These are phyloP conservation scores for Limanda limanda DNA, from an alignment of 2,113 vertebrate species.

Conservation along the genomic window DNA sequence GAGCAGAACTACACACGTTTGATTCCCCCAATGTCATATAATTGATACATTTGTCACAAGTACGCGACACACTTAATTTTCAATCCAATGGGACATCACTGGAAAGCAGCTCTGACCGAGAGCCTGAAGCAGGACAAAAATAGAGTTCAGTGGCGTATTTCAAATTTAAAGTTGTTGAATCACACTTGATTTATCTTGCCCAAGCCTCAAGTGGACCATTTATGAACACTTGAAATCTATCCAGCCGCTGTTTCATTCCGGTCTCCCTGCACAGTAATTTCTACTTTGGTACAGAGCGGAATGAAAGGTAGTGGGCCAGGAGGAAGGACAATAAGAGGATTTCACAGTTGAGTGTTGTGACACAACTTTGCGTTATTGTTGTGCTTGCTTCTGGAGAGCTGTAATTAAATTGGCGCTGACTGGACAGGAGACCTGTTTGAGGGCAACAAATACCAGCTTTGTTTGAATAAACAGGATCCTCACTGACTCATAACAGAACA, in stretches of 20 bases:
- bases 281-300: constrained; percentile 7
- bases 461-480: constrained; percentile 15
- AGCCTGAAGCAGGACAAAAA: constrained; percentile 6
- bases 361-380: constrained; percentile 50
- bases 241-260: background rate
- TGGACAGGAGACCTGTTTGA: constrained; percentile 28
- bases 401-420: constrained; percentile 53
- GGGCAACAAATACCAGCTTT: constrained; percentile 11
- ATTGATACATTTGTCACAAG: constrained; percentile 13
- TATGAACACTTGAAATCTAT: constrained; percentile 22
- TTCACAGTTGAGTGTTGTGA: constrained; percentile 57
- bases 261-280: constrained; percentile 33
- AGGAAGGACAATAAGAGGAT: constrained; percentile 64
- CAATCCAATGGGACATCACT: background rate
- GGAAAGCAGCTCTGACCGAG: constrained; percentile 14
- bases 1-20: constrained; percentile 14
- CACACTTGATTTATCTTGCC: constrained; percentile 25
- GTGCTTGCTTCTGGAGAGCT: constrained; percentile 46
- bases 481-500: constrained; percentile 17
- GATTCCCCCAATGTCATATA: background rate
- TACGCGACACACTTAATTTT: background rate
- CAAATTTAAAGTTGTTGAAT: constrained; percentile 32
- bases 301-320: constrained; percentile 20
- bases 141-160: background rate
- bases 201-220: constrained; percentile 18